phyloP scores from a whole-genome alignment of 2,113 vertebrate species.

The Eclectus roratus region DNA sequence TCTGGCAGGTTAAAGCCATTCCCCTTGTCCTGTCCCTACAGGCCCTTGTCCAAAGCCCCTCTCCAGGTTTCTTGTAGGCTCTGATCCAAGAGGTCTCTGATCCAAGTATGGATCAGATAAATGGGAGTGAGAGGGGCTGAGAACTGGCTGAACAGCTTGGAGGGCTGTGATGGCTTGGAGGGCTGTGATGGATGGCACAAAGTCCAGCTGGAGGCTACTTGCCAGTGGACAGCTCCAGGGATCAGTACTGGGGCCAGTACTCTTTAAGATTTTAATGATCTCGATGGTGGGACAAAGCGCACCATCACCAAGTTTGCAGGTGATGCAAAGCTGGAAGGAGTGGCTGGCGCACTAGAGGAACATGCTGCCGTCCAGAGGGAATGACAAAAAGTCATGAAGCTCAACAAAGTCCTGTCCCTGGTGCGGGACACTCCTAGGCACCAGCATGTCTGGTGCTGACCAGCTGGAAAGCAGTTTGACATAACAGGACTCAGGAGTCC shows the following conservation, averaged over 20 bases:
- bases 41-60: not conserved
- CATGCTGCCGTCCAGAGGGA: not conserved
- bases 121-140: not conserved
- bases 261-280: not conserved
- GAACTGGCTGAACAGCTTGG: not conserved
- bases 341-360: not conserved
- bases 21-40: not conserved
- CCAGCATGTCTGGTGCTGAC: not conserved
- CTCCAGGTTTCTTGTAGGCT: not conserved
- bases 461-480: not conserved
- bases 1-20: not conserved
- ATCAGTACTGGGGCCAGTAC: accelerated
- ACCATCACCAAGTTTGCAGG: not conserved
- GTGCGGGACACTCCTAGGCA: not conserved
- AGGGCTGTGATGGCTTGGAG: not conserved
- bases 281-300: not conserved
- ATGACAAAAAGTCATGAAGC: not conserved
- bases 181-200: not conserved
- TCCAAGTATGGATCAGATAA: not conserved
- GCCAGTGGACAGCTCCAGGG: not conserved
- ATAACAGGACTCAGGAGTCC: not conserved
- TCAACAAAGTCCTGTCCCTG: not conserved
- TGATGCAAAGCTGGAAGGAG: not conserved
- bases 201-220: not conserved
- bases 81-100: not conserved